Percentiles rank a stretch among this genome's conserved stretches.
Evolutionary conservation across 2,888 invertebrate species (phyloP).

Genomic region (Rhorus exstirpatorius): DNA sequence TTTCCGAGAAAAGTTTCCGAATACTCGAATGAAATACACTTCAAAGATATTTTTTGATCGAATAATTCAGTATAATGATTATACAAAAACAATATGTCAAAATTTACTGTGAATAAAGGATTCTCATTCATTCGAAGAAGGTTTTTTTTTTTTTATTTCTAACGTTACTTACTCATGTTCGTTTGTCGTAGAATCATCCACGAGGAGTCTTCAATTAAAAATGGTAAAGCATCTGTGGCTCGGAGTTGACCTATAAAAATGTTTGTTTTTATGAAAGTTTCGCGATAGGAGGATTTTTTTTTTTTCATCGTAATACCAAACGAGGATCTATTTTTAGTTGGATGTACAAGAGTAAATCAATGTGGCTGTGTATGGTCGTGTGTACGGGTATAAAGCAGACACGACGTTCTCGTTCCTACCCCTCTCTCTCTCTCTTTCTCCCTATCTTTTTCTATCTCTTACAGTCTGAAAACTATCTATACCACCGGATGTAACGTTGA

Average conservation of each 20-base stretch:
- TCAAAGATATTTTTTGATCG: too few relatives aligned
- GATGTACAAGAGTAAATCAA: conserved; percentile 36
- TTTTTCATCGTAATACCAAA: conserved; percentile 25
- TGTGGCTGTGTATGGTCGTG: conserved; percentile 26
- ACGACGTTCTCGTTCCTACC: neutral
- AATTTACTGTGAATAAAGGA: too few relatives aligned
- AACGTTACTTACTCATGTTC: neutral
- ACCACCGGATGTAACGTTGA: conserved; percentile 73
- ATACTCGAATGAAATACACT: too few relatives aligned
- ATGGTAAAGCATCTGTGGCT: conserved; percentile 1
- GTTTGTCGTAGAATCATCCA: neutral
- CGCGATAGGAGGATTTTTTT: neutral
- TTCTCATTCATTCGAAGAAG: neutral
- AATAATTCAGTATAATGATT: too few relatives aligned
- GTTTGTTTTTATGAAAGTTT: conserved; percentile 45
- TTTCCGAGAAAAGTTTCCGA: too few relatives aligned
- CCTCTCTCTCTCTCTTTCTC: conserved; percentile 12
- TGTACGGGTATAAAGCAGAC: conserved; percentile 34
- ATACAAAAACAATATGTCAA: too few relatives aligned
- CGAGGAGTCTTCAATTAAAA: neutral
- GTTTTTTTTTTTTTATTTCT: neutral
- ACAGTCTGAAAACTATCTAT: conserved; percentile 43
- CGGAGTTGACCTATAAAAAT: conserved; percentile 26
- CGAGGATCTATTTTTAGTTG: conserved; percentile 1
- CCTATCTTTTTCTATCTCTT: conserved; percentile 49